Percentiles rank a stretch among this genome's conserved stretches.
Conservation (phyloP, 2,797 vertebrate genomes). For the Premnoplex brunnescens region DNA sequence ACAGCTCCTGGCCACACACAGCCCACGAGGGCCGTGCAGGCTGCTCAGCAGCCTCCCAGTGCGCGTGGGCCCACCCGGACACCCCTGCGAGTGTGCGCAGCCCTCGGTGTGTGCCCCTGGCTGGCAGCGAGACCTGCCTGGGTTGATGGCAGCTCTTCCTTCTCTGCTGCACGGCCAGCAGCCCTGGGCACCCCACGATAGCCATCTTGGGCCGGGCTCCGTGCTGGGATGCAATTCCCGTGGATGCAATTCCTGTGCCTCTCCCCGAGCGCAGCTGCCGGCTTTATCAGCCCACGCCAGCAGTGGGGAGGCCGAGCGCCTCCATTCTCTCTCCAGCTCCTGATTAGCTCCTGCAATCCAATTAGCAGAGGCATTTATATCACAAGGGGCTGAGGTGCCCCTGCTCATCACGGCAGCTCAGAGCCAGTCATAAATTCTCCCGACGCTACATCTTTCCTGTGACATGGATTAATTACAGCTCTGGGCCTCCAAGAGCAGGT, state of each 20-base stretch:
- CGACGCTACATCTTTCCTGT: conserved; percentile 55
- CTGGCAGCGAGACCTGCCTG: background rate
- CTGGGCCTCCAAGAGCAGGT: conserved; percentile 48
- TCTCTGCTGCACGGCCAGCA: fast-evolving
- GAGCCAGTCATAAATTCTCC: conserved; percentile 73
- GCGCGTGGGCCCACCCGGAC: fast-evolving
- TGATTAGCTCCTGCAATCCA: conserved; percentile 76
- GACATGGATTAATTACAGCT: conserved; percentile 73
- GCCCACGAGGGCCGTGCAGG: fast-evolving
- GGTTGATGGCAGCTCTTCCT: background rate
- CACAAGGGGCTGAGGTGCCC: conserved; percentile 66
- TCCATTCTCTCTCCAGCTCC: conserved; percentile 64
- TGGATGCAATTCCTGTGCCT: background rate
- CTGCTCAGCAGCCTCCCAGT: background rate
- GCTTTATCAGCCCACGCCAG: conserved; percentile 66
- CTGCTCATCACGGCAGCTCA: conserved; percentile 63
- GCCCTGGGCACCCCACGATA: background rate
- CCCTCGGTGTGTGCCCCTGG: fast-evolving
- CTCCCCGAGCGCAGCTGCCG: conserved; percentile 4
- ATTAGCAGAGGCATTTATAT: conserved; percentile 78
- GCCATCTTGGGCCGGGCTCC: background rate
- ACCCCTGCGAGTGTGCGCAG: fast-evolving
- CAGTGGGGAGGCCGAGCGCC: conserved; percentile 2
- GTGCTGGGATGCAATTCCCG: background rate
- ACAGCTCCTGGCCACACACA: too few species aligned